Evolutionary conservation across 2,888 invertebrate species (phyloP), one percentile per base, ranked within the genome.

Genomic region (Flexamia atlantica): DNA sequence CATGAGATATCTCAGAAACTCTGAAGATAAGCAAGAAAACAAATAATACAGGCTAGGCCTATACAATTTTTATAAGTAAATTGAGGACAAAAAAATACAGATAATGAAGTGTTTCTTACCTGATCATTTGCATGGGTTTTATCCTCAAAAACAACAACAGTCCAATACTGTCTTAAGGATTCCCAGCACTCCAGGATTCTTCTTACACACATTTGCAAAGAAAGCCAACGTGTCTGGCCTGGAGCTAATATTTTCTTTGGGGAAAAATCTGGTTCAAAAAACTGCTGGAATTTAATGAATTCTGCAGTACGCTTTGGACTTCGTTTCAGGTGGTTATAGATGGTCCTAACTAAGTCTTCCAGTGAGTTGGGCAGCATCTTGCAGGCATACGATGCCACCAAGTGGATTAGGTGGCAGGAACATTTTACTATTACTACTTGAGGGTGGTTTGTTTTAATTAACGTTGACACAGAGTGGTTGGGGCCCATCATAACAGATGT

Each of bases 151-250:
- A 60, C 60, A 60, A 60, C 14, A 2, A 17, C 60, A 12, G 23
- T 23, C 60, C 25, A 60, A 23, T 60, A 60, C 10, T 28, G 23
- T 60, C 14, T 60, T 17, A 60, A 23, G 2, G 60, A 9, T 60
- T 60, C 60, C 60, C 60, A 60, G 25, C 28, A 14, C 17, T 60
- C 60, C 28, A 60, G 14, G 14, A 60, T 60, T 17, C 60, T 60
- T 17, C 14, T 60, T 3, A 60, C 60, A 60, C 60, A 60, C 3
- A 23, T 23, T 23, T 60, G 60, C 5, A 28, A 23, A 60, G 60
- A 60, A 1, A 60, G 23, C 23, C 10, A 60, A 7, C 28, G 23
- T 28, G 60, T 60, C 23, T 60, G 60, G 1, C 60, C 60, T 60
- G 60, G 60, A 3, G 60, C 60, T 9, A 60, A 28, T 1, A 60